Percentiles rank a stretch among this genome's conserved stretches.
These are phyloP conservation scores for Lingula anatina DNA, from an alignment of 2,888 invertebrate species.

Conservation along the genomic window DNA sequence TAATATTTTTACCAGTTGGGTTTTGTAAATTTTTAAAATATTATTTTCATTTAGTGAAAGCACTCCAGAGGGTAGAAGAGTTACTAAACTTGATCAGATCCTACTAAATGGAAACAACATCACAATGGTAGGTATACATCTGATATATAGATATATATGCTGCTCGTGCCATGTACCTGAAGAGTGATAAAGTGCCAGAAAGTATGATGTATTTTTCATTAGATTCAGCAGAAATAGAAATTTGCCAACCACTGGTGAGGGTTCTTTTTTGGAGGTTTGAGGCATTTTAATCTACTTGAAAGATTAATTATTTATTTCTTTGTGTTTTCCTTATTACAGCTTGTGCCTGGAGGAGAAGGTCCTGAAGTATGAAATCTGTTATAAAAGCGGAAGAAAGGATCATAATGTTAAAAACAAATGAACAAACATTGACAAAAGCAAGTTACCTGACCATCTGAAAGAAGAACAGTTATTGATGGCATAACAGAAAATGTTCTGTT, in stretches of 20 bases:
- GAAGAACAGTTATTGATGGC: no score
- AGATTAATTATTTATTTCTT: not conserved
- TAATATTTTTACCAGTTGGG: not conserved
- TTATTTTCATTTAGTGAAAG: constrained; percentile 63
- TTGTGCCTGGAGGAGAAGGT: constrained; percentile 47
- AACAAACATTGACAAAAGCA: no score
- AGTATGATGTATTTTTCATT: no score
- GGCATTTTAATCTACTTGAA: not conserved
- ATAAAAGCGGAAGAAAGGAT: no score
- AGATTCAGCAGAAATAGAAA: no score
- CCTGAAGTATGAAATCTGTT: constrained; percentile 32
- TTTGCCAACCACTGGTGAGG: no score
- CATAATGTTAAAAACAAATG: no score
- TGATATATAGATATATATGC: no score
- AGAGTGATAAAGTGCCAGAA: no score
- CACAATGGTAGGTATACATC: constrained; percentile 81
- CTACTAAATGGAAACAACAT: constrained; percentile 98
- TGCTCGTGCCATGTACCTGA: no score
- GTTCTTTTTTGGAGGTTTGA: not conserved
- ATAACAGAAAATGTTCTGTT: no score
- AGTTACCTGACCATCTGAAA: no score
- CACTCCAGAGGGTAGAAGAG: constrained; percentile 83
- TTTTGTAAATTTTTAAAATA: not conserved
- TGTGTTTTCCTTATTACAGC: constrained; percentile 24
- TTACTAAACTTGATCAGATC: constrained; percentile 96